These are phyloP conservation scores for Egretta garzetta DNA, from an alignment of 2,113 vertebrate genomes.

Conservation along the genomic window DNA sequence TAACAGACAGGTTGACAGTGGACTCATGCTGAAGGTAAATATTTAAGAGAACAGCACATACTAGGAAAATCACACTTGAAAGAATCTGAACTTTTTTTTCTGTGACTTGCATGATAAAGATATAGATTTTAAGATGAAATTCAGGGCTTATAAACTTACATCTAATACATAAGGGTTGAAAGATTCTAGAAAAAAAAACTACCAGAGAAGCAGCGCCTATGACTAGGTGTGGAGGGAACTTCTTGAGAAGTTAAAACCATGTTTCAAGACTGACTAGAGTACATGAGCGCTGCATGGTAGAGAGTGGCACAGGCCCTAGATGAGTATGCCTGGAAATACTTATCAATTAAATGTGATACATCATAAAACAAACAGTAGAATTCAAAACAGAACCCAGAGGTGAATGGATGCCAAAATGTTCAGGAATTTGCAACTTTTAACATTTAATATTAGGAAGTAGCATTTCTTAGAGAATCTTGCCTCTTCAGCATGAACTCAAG, in stretches of 20 bases:
- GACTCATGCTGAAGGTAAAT: not conserved
- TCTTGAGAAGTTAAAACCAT: not conserved
- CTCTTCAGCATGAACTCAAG: not conserved
- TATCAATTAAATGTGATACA: accelerated
- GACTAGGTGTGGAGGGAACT: not conserved
- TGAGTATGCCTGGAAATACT: not conserved
- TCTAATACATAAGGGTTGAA: not conserved
- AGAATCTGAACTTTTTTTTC: not conserved
- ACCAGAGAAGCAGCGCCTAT: not conserved
- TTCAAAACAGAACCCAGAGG: not conserved
- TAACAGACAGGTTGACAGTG: not conserved
- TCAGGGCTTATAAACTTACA: not conserved
- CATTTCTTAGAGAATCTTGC: not conserved
- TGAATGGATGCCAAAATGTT: not conserved
- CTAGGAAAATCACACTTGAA: not conserved
- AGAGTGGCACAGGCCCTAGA: accelerated
- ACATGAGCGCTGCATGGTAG: accelerated
- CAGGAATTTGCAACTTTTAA: not conserved
- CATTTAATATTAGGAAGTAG: not conserved
- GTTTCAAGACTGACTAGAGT: not conserved
- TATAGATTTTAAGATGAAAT: not conserved
- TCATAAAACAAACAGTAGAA: not conserved
- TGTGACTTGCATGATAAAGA: not conserved
- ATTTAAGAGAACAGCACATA: not conserved
- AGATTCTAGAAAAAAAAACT: not conserved